Base-by-base conservation (phyloP, 2,888 invertebrate species). In the Erebia aethiops region DNA sequence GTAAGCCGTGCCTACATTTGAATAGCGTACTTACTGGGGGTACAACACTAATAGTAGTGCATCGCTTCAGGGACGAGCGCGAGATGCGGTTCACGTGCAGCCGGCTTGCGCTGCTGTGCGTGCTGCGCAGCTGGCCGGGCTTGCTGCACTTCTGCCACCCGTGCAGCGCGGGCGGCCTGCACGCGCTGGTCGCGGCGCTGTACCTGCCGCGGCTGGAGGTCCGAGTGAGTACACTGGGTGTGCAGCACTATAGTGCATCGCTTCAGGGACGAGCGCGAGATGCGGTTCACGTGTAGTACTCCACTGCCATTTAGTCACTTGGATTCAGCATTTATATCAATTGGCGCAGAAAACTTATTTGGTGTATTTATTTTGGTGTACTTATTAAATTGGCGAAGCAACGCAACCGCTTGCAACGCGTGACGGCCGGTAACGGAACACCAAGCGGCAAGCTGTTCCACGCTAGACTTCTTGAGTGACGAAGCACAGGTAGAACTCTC, bases 81-180 rank as follows among this genome's bases (percentile, higher is more conserved):
- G 98, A 98, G 82, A 94, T 97, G 84, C 95, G 97, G 79, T 97
- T 98, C 84, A 96, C 96, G 43, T 97, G 98, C 81, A 97, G 98
- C 80, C 96, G 98, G 72, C 91, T 97, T 73, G 98, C 98, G 14
- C 88, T 98, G 73, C 92, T 98, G 64, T 97, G 98, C 74, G 95
- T 97, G 71, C 88, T 99, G 73, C 95, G 98, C 74, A 98, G 98
- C 77, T 99, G 98, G 97, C 96, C 98, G 56, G 99, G 99, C 69
- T 94, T 98, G 75, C 92, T 98, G 72, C 97, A 97, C 88, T 97
- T 98, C 90, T 98, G 98, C 85, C 96, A 96, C 87, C 97, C 97
- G 13, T 93, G 94, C 78, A 95, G 96, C 82, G 92, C 95, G 72
- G 96, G 96, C 35, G 97, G 97, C 7, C 93, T 98, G 74, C 95